Percentiles rank a stretch among this genome's conserved stretches.
Conservation (phyloP, 2,888 invertebrate genomes). For the Agrotis ipsilon region DNA sequence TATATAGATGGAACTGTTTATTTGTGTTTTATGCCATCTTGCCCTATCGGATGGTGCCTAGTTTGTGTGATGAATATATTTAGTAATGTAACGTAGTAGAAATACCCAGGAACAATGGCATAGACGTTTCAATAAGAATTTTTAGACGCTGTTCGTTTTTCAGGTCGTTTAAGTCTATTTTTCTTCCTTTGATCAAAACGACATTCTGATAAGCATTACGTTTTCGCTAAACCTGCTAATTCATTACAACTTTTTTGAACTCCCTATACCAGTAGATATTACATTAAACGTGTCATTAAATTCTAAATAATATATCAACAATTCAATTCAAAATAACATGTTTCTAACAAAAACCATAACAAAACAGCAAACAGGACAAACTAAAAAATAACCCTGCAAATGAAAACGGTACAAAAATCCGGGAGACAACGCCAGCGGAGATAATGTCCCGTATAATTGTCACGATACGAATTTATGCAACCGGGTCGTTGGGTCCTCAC, state of each 20-base stretch:
- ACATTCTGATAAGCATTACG: too few relatives aligned
- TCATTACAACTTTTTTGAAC: too few relatives aligned
- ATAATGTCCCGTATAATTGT: slow-evolving; percentile 75
- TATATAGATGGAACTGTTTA: neutral
- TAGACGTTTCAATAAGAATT: too few relatives aligned
- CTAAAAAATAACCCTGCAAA: slow-evolving; percentile 38
- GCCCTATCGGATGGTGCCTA: too few relatives aligned
- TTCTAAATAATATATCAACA: neutral
- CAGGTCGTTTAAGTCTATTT: too few relatives aligned
- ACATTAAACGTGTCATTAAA: too few relatives aligned
- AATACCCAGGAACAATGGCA: too few relatives aligned
- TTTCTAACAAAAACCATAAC: slow-evolving; percentile 1
- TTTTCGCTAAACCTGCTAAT: too few relatives aligned
- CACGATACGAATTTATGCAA: slow-evolving; percentile 78
- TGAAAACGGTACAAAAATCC: slow-evolving; percentile 55
- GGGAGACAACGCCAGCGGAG: slow-evolving; percentile 62
- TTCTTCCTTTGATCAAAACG: too few relatives aligned
- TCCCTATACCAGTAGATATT: too few relatives aligned
- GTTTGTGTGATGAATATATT: too few relatives aligned
- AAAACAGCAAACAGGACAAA: slow-evolving; percentile 13
- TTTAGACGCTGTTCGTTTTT: too few relatives aligned
- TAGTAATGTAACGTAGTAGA: neutral
- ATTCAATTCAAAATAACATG: neutral
- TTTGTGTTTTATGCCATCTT: neutral
- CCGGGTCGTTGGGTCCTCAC: slow-evolving; percentile 66